These are phyloP conservation scores for Odontomyia ornata DNA, from an alignment of 2,888 invertebrate genomes.

Conservation along the genomic window DNA sequence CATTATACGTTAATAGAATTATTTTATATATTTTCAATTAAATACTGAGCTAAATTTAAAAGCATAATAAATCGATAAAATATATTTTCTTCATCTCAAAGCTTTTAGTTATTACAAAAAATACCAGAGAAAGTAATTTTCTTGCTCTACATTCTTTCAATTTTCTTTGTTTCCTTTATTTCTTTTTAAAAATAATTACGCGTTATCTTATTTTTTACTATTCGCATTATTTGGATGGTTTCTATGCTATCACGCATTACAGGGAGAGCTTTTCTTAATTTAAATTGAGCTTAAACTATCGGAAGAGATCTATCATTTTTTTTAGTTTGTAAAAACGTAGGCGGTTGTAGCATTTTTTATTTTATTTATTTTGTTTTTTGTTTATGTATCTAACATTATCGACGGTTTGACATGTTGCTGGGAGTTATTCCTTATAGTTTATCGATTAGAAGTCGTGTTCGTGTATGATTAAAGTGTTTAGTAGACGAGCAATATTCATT, in stretches of 20 bases:
- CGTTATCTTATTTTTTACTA: no score
- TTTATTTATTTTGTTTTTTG: neutral
- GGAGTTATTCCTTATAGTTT: slow-evolving; percentile 28
- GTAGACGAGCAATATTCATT: slow-evolving; percentile 27
- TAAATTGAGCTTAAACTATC: neutral
- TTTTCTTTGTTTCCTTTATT: no score
- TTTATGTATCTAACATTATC: slow-evolving; percentile 36
- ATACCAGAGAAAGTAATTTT: no score
- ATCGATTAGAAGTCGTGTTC: slow-evolving; percentile 1
- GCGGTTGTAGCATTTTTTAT: slow-evolving; percentile 17
- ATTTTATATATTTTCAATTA: neutral
- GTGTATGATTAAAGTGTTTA: slow-evolving; percentile 5
- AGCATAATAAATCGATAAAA: neutral
- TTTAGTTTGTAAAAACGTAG: slow-evolving; percentile 9
- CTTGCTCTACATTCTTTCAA: no score
- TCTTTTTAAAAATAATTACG: no score
- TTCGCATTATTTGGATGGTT: no score
- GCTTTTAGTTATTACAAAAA: neutral
- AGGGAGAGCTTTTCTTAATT: neutral
- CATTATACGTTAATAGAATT: slow-evolving; percentile 29
- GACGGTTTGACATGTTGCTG: slow-evolving; percentile 4
- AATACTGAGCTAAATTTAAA: neutral
- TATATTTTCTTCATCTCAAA: neutral
- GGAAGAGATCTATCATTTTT: neutral
- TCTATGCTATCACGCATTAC: no score